Conservation (phyloP, 2,888 invertebrate species). For the Drosophila longiperda region DNA sequence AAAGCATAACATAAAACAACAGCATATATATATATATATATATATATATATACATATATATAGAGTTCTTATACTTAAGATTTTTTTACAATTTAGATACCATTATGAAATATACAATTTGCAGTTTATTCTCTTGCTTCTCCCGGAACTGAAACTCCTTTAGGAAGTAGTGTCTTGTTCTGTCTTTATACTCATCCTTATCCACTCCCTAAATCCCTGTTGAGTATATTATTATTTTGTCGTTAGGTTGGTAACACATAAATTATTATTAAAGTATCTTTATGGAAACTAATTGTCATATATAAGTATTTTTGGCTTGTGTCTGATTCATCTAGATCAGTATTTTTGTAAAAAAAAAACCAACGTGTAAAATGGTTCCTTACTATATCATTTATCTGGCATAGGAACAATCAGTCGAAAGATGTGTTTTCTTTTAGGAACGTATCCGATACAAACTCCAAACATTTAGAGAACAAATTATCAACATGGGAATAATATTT, state of each 20-base stretch:
- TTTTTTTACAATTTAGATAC: conserved; percentile 1
- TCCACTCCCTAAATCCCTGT: not conserved
- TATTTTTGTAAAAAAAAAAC: not conserved
- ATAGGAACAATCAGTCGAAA: not conserved
- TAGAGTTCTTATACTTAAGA: not conserved
- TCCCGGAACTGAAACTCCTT: not conserved
- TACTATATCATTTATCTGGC: not conserved
- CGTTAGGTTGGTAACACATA: not conserved
- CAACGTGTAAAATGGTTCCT: not conserved
- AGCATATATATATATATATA: not conserved
- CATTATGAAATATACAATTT: not conserved
- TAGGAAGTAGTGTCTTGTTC: not conserved
- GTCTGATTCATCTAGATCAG: no score
- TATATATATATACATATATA: no score
- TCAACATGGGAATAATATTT: not conserved
- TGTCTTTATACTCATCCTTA: not conserved
- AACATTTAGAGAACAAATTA: not conserved
- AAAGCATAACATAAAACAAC: not conserved
- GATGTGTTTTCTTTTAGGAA: not conserved
- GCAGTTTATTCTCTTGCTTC: not conserved
- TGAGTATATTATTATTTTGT: not conserved
- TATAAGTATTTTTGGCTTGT: not conserved
- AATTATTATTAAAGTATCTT: not conserved
- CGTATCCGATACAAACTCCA: not conserved
- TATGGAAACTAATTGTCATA: not conserved